Base-by-base conservation (phyloP, 2,113 vertebrate species). In the Calidris pugnax region DNA sequence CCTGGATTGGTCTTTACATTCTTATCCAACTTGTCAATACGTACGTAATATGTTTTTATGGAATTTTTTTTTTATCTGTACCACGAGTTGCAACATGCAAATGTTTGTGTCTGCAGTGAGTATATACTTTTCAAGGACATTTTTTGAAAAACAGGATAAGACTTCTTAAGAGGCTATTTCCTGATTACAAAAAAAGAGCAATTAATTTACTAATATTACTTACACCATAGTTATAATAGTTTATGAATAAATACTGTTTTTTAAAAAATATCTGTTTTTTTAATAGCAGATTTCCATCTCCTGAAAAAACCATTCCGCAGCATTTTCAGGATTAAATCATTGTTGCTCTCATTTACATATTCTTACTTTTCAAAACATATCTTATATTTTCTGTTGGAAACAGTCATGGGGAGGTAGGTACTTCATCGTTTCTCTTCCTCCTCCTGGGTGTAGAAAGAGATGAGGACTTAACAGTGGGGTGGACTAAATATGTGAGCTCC, bases 21-120 rank as follows among this genome's bases (percentile, higher is more conserved):
- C 93, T 96, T 93, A 97, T 94, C 94, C 93, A 76, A 23, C 55
- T 95, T 93, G 94, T 94, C 94, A 84, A 80, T 96, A 92, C 6
- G 1, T 91, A 94, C 18, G 55, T 92, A 92, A 92, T 95, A 37
- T 37, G 62, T 95, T 97, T 94, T 93, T 89, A 75, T 74, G 73
- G 57, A 95, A 8, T 57, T 80, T 85, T 93, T n/a, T 91, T 91
- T 89, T 78, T 37, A 91, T 90, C 93, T 87, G 14, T 93, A 74
- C 78, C 95, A 95, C 55, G 5, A 94, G 87, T 89, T 95, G 53
- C 77, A 96, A 93, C 93, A 78, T 81, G 85, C 75, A 91, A 95
- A 91, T 95, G 75, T 96, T 96, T 95, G 72, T 92, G 48, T 94
- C 85, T 91, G 84, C 55, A 56, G 17, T 69, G 9, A 68, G 32